Evolutionary conservation across 1,140 invertebrate genomes (phyloP).

Genomic region (Drosophila arizonae): DNA sequence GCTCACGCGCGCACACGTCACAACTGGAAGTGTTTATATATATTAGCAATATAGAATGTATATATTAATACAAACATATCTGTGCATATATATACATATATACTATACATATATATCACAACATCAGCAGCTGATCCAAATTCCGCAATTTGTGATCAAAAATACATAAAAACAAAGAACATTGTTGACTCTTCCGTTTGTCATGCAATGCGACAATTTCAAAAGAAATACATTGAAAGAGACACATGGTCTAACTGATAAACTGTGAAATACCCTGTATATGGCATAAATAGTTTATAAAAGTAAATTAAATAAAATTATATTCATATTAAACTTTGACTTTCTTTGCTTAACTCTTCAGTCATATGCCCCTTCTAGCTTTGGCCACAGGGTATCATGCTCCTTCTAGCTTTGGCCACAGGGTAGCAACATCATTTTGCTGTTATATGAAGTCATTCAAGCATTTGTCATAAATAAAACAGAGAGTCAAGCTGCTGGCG

Average conservation of each 20-base stretch:
- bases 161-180: constrained; percentile 44
- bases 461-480: constrained; percentile 19
- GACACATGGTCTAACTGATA: background rate
- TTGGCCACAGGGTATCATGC: background rate
- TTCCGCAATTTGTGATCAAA: constrained; percentile 50
- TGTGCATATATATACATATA: background rate
- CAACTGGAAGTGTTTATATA: constrained; percentile 6
- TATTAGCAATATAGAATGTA: background rate
- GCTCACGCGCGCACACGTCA: constrained; percentile 15
- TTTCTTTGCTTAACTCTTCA: background rate
- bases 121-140: constrained; percentile 34
- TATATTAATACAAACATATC: background rate
- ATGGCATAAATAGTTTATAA: background rate
- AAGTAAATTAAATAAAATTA: background rate
- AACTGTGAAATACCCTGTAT: constrained; percentile 11
- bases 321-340: background rate
- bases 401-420: background rate
- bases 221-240: constrained; percentile 10
- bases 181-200: constrained; percentile 56
- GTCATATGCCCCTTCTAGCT: background rate
- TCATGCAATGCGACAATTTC: constrained; percentile 44
- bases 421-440: background rate
- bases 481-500: constrained; percentile 37
- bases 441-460: constrained; percentile 15
- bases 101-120: constrained; percentile 7